Base-by-base conservation (phyloP, 2,113 vertebrate genomes). In the Ploceus nigricollis region DNA sequence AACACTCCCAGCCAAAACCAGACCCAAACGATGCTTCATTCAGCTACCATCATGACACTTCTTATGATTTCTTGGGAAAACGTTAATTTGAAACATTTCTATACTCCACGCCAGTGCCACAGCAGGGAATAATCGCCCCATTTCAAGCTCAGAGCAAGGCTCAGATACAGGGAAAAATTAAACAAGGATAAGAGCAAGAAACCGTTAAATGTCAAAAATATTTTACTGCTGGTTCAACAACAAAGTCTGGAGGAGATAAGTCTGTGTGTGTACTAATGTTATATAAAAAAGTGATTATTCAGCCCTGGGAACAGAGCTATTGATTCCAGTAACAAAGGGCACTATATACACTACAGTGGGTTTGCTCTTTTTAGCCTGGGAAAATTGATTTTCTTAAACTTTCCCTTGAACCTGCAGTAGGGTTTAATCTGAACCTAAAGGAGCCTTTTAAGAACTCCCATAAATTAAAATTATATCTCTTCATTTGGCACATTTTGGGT, bases 201-300 rank as follows among this genome's bases (percentile, higher is more conserved):
- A 92, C 61, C 78, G 69, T 92, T 96, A 96, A 94, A 86, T 82
- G 97, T 95, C 79, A 93, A 88, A 97, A 95, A 93, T 84, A 77
- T 89, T 85, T 76, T 85, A 88, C 61, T 72, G 58, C 68, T 77
- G 28, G 82, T 94, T 91, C 93, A 97, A 92, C 77, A 96, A 98
- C 98, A 98, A 98, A 98, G 98, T 97, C 71, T 24, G 88, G 90
- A 97, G 73, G 97, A 98, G 97, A 98, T 98, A 97, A 96, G 96
- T 94, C 89, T 71, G 60, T 87, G 97, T 94, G 97, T 95, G 93
- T 97, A 98, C 97, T 84, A 96, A 97, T 94, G 93, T 97, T 95
- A 96, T 96, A 98, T 97, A 97, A 98, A 98, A 98, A 98, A 96
- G 94, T 96, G 85, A 98, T 98, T 98, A 98, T 99, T 99, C 98